Evolutionary conservation across 2,888 invertebrate species (phyloP), one percentile per base, ranked within the genome.

Genomic region (Mesodorylaimus sp.): DNA sequence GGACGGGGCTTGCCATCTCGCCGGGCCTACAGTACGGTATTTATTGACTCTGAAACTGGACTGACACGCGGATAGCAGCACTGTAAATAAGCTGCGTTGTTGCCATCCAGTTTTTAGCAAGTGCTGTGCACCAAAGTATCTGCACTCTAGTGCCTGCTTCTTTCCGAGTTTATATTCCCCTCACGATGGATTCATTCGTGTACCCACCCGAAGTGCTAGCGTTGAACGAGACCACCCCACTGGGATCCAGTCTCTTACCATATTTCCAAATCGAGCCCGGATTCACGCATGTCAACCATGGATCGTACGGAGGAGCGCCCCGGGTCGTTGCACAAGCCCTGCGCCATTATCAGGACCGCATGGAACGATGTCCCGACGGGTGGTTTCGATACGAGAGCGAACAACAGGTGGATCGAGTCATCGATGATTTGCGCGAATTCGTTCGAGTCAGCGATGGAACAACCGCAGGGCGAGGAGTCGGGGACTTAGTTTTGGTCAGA

Each of bases 221-320:
- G 10, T 19, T n/a, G 13, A 21, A 21, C 21, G 41, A 39, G 5
- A 21, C 10, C 27, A 26, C 27, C 27, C 24, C 10, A 26, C 19
- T 43, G 26, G 44, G 44, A 3, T 27, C 7, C 19, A 26, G 7
- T 7, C 24, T 43, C 26, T 26, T 43, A 10, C 24, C 24, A 43
- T 43, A 43, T 43, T 43, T 43, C 19, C 26, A 43, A 43, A 26
- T 43, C 10, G 44, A 43, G 19, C 26, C 24, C 10, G 44, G 44
- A 25, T 43, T n/a, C 44, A 26, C 21, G 26, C 24, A 43, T 26
- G 19, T 43, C 25, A 43, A 43, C 21, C 44, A 43, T 27, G 44
- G 44, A 10, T 43, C 44, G 44, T 43, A 43, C 44, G 44, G 44
- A 7, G 24, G 26, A 13, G 21, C 27, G 44, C 44, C 44, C 10